Evolutionary conservation across 2,888 invertebrate genomes (phyloP), one percentile per base, ranked within the genome.

Genomic region (Chrysolina americana): DNA sequence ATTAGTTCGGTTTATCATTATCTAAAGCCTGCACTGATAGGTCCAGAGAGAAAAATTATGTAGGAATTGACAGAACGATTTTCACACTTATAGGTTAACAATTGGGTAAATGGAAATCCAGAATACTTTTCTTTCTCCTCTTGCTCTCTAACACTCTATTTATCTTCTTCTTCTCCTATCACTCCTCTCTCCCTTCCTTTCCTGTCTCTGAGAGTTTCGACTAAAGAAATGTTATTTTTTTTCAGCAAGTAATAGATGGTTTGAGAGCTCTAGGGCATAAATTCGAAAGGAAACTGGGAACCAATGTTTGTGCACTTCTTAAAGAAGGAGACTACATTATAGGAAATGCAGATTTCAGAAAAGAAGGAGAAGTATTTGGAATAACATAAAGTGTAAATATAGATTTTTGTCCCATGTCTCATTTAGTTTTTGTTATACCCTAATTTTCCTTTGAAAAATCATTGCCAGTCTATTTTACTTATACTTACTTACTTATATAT

Each of bases 301-400:
- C 96, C 0, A 91, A 94, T 1, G 90, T 95, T 13, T 95, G 94
- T 85, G 94, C 93, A 0, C 89, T 96, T 19, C 90, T 89, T 62
- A 91, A 90, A 77, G 89, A 91, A 70, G 90, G 89, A 53, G 91
- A 91, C 0, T 92, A 90, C 0, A 92, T 96, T 63, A 91, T 90
- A 81, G 95, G 93, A 0, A 96, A 95, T 86, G 93, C 94, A 0
- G 96, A 97, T 88, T 94, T 91, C 85, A 91, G 96, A 75, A 96
- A 96, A 87, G 92, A 92, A 8, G 95, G 96, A 0, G 94, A 94
- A 64, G 94, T 95, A 0, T 91, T 90, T 65, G 97, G 95, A 64
- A 64, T 64, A 10, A 64, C 59, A 59, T 59, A 59, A 59, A 10
- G 1, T 2, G n/a, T 59, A 15, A 59, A 59, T 28, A 59, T 11